These are phyloP conservation scores for Alsophila aescularia DNA, from an alignment of 2,888 invertebrate genomes.

Conservation along the genomic window DNA sequence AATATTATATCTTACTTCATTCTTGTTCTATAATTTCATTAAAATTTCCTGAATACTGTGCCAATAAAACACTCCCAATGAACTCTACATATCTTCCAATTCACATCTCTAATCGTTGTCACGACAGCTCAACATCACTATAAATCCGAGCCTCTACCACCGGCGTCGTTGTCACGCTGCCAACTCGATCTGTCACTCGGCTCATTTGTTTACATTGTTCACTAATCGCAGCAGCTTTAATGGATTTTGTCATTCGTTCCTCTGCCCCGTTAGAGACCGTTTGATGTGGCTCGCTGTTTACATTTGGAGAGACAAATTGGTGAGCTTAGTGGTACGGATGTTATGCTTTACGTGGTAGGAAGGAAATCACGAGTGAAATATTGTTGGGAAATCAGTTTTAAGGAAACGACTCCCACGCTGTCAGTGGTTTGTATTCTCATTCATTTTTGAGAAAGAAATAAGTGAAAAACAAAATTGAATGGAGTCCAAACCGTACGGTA, in stretches of 20 bases:
- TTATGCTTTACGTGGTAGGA: conserved; percentile 28
- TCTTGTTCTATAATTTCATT: not conserved
- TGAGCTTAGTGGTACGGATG: conserved; percentile 37
- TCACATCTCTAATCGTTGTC: conserved; percentile 22
- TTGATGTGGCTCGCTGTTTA: conserved; percentile 74
- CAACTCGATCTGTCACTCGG: conserved; percentile 79
- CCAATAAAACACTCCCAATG: not conserved
- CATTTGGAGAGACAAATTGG: conserved; percentile 70
- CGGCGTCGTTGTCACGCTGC: conserved; percentile 70
- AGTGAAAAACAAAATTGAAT: not conserved
- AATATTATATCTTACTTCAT: too few species aligned
- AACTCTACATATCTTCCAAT: conserved; percentile 15
- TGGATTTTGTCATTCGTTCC: conserved; percentile 78
- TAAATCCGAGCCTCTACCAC: conserved; percentile 31
- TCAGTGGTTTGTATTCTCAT: not conserved
- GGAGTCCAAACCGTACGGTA: too few species aligned
- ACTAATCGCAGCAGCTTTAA: conserved; percentile 78
- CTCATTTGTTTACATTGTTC: conserved; percentile 83
- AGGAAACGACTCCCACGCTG: conserved; percentile 13
- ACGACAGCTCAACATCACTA: conserved; percentile 11
- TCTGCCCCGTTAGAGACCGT: conserved; percentile 52
- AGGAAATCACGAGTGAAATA: conserved; percentile 19
- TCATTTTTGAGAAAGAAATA: not conserved
- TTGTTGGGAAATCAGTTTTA: conserved; percentile 12
- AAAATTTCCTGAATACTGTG: not conserved